Evolutionary conservation across 1,140 invertebrate species (phyloP).

Genomic region (Pantala flavescens): DNA sequence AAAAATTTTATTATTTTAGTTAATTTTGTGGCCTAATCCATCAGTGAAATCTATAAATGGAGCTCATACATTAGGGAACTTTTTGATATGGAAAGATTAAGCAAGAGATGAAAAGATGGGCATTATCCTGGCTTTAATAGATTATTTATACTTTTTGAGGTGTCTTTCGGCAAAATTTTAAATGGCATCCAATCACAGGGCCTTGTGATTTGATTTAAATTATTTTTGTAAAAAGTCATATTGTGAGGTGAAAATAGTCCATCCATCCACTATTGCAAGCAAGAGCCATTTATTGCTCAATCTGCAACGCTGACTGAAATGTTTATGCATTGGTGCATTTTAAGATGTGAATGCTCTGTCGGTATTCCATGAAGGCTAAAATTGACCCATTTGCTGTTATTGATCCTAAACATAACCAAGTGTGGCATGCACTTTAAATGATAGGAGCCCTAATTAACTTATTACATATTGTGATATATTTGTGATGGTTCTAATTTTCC

Average conservation of each 20-base stretch:
- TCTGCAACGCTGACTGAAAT: slow-evolving; percentile 8
- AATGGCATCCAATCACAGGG: neutral
- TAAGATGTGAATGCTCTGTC: neutral
- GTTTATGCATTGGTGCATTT: neutral
- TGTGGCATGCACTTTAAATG: neutral
- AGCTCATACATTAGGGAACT: too few species aligned
- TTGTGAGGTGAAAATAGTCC: neutral
- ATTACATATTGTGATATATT: slow-evolving; percentile 11
- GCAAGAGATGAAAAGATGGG: too few species aligned
- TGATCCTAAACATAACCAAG: neutral
- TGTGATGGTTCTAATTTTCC: slow-evolving; percentile 7
- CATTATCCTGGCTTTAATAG: neutral
- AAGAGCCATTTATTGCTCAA: neutral
- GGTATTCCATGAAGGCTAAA: neutral
- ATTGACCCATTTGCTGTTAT: neutral
- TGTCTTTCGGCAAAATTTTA: neutral
- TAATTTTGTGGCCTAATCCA: too few species aligned
- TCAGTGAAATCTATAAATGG: too few species aligned
- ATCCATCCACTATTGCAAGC: neutral
- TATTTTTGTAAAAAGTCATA: slow-evolving; percentile 5
- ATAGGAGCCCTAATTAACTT: slow-evolving; percentile 1
- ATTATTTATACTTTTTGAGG: neutral
- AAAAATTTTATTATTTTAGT: too few species aligned
- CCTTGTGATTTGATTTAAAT: slow-evolving; percentile 8
- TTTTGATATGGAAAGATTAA: too few species aligned